These are phyloP conservation scores for Prenolepis imparis DNA, from an alignment of 2,888 invertebrate genomes.

Conservation along the genomic window DNA sequence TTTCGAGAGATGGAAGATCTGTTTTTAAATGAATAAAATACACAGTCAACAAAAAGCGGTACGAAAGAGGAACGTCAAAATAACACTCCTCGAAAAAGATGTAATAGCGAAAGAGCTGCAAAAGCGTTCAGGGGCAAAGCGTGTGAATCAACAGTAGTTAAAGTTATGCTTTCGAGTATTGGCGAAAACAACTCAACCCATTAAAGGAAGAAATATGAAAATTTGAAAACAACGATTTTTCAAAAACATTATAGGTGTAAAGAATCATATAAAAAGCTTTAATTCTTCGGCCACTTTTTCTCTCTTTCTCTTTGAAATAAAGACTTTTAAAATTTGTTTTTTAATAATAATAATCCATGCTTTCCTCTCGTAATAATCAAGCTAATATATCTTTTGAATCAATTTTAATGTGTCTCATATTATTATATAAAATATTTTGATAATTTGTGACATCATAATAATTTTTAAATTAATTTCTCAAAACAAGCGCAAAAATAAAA, in stretches of 20 bases:
- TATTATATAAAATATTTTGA: background rate
- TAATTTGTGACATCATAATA: background rate
- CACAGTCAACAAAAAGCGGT: background rate
- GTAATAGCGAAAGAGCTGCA: slow-evolving; percentile 11
- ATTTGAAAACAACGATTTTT: background rate
- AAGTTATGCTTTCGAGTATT: background rate
- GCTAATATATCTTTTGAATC: background rate
- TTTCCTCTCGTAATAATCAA: background rate
- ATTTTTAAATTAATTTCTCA: background rate
- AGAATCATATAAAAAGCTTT: background rate
- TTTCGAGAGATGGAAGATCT: slow-evolving; percentile 22
- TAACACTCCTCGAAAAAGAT: slow-evolving; percentile 4
- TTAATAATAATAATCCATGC: background rate
- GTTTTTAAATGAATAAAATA: slow-evolving; percentile 34
- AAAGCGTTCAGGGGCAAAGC: background rate
- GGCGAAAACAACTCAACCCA: background rate
- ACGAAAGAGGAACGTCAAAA: slow-evolving; percentile 18
- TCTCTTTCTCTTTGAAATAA: background rate
- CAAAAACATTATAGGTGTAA: background rate
- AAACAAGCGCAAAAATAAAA: background rate
- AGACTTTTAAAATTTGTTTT: background rate
- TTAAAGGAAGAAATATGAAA: background rate
- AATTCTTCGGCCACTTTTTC: too few species aligned
- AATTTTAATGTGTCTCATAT: background rate
- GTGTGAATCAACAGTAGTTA: background rate